Evolutionary conservation across 2,888 invertebrate genomes (phyloP).

Genomic region (Abrostola triplasia): DNA sequence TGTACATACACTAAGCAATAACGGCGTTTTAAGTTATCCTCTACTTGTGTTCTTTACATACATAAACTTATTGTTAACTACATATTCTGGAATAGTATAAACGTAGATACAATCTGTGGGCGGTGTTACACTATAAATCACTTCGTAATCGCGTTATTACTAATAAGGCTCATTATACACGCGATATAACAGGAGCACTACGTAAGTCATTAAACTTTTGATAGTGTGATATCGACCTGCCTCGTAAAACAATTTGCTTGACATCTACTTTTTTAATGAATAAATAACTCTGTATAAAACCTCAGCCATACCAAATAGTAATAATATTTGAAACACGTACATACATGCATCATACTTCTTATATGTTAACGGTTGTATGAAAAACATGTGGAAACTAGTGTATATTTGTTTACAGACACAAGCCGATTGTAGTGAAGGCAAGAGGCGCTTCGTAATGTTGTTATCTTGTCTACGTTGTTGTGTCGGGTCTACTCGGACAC

Average conservation of each 20-base stretch:
- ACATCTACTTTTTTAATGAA: slow-evolving; percentile 44
- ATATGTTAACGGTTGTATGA: slow-evolving; percentile 57
- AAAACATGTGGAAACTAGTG: slow-evolving; percentile 53
- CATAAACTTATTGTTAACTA: slow-evolving; percentile 42
- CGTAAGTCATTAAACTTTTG: slow-evolving; percentile 42
- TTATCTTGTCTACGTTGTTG: slow-evolving; percentile 45
- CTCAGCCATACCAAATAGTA: slow-evolving; percentile 84
- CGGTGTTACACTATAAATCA: slow-evolving; percentile 47
- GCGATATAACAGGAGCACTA: slow-evolving; percentile 41
- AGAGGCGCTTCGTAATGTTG: slow-evolving; percentile 46
- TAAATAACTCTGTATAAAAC: slow-evolving; percentile 87
- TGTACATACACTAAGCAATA: slow-evolving; percentile 59
- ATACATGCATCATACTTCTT: slow-evolving; percentile 57
- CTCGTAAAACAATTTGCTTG: slow-evolving; percentile 31
- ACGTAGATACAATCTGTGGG: slow-evolving; percentile 37
- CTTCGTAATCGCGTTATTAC: slow-evolving; percentile 37
- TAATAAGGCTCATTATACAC: slow-evolving; percentile 37
- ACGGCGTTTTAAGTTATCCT: slow-evolving; percentile 47
- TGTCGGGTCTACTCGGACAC: slow-evolving; percentile 39
- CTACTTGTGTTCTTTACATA: slow-evolving; percentile 31
- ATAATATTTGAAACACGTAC: slow-evolving; percentile 49
- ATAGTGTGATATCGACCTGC: slow-evolving; percentile 46
- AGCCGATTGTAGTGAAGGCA: slow-evolving; percentile 41
- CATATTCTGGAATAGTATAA: slow-evolving; percentile 34
- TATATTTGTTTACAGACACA: slow-evolving; percentile 48